A percentile compares a stretch with the other conserved stretches of the same genome.
phyloP scores from a whole-genome alignment of 64 coral and sea anemone genomes.

The Pocillopora verrucosa region DNA sequence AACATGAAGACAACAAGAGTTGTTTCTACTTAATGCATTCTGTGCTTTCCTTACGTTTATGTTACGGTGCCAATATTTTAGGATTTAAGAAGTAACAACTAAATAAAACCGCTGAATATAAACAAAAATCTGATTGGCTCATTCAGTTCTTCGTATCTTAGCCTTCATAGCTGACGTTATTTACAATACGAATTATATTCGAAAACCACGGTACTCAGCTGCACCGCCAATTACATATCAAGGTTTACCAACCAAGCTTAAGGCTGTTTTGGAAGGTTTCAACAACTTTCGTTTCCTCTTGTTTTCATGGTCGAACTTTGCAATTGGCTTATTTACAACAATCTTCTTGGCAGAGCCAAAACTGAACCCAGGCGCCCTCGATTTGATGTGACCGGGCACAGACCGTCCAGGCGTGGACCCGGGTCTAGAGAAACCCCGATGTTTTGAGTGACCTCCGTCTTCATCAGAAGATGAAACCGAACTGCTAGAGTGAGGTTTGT shows the following conservation, averaged over 20 bases:
- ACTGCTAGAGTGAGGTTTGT: constrained; percentile 19
- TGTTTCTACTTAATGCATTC: too few species aligned
- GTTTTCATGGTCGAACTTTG: constrained; percentile 29
- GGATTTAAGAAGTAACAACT: too few species aligned
- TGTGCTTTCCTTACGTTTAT: too few species aligned
- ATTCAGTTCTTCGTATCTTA: too few species aligned
- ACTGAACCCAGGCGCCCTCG: constrained; percentile 10
- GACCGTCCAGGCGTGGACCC: background rate
- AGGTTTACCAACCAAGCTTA: constrained; percentile 2
- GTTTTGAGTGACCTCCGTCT: background rate
- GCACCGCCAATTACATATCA: background rate
- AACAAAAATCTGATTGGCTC: too few species aligned
- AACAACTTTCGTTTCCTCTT: constrained; percentile 15
- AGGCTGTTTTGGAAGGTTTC: constrained; percentile 17
- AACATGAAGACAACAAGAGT: too few species aligned
- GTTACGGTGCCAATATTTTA: too few species aligned
- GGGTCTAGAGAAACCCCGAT: background rate
- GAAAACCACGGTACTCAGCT: too few species aligned
- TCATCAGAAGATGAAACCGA: constrained; percentile 28
- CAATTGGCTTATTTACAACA: background rate
- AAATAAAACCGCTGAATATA: too few species aligned
- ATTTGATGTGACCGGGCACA: background rate
- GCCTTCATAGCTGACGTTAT: too few species aligned
- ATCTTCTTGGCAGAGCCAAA: constrained; percentile 25
- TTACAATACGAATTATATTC: too few species aligned